phyloP scores from a whole-genome alignment of 2,113 vertebrate species.

The Nerophis ophidion region DNA sequence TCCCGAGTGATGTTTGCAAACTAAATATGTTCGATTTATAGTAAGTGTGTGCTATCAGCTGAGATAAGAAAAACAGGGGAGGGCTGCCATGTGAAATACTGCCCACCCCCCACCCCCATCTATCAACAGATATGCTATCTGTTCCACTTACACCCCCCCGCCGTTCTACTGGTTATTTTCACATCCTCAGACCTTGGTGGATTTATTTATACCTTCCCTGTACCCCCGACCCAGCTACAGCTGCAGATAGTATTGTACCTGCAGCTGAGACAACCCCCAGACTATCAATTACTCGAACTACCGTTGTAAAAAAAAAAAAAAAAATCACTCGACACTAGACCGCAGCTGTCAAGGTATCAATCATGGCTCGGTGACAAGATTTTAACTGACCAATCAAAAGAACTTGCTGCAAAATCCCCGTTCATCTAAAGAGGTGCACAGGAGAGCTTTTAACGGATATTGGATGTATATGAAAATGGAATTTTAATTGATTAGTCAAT shows the following conservation, averaged over 20 bases:
- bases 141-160: background rate
- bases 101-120: constrained; percentile 16
- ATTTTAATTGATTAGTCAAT: too few species aligned
- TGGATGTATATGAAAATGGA: too few species aligned
- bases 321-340: too few species aligned
- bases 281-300: constrained; percentile 67
- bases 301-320: constrained; percentile 54
- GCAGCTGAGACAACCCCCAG: constrained; percentile 69
- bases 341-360: constrained; percentile 6
- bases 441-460: background rate
- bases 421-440: background rate
- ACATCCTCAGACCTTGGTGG: constrained; percentile 52
- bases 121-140: constrained; percentile 24
- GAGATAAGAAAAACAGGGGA: constrained; percentile 8
- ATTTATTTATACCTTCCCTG: constrained; percentile 49
- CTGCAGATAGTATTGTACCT: constrained; percentile 68
- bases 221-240: constrained; percentile 19
- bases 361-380: constrained; percentile 8
- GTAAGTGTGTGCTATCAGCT: constrained; percentile 7
- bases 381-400: constrained; percentile 33
- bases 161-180: constrained; percentile 45
- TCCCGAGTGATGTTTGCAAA: too few species aligned
- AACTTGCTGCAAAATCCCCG: constrained; percentile 18
- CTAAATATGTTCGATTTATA: constrained; percentile 8
- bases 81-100: constrained; percentile 27